Evolutionary conservation across 2,888 invertebrate species (phyloP), one percentile per base, ranked within the genome.

Genomic region (Silvanus unidentatus): DNA sequence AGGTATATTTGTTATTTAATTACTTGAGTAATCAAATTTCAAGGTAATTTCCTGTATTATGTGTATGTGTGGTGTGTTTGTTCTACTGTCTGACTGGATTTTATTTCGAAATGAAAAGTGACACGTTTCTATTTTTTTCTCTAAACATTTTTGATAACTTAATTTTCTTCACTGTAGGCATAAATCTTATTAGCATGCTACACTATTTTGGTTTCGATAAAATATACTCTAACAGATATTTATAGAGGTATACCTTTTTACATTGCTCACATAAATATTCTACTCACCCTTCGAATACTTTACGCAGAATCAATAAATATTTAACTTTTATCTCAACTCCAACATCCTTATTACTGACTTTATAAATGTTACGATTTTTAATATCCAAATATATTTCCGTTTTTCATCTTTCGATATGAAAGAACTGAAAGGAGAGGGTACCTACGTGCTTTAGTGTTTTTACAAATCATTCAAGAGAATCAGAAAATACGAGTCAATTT

Each of bases 111-210:
- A 22, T 22, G 22, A 22, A 22, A 8, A 22, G 22, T 22, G n/a
- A 28, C 10, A 10, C 28, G 28, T 10, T 28, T 28, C 8, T 32
- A 32, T 8, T 12, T 32, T 32, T 32, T 32, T 9, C 3, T 4
- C 10, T 8, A 32, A 5, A 32, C 10, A 37, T n/a, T 9, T 37
- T 16, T 15, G 32, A 32, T 11, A 9, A 32, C 5, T 32, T 32
- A 32, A 32, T 32, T 12, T 32, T 32, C 5, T 32, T 12, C 3
- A 11, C n/a, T 32, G 6, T n/a, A 32, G 4, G 37, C 44, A 42
- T 47, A 47, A 50, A 47, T 47, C 47, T 50, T 50, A 45, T 45
- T 50, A 44, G 42, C 47, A 38, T 39, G 44, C 40, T 47, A 44
- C 39, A 34, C 43, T 22, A 43, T 50, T 45, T 47, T 50, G 41